Percentiles rank a stretch among this genome's conserved stretches.
phyloP scores from a whole-genome alignment of 2,113 vertebrate genomes.

The Philantomba maxwellii region DNA sequence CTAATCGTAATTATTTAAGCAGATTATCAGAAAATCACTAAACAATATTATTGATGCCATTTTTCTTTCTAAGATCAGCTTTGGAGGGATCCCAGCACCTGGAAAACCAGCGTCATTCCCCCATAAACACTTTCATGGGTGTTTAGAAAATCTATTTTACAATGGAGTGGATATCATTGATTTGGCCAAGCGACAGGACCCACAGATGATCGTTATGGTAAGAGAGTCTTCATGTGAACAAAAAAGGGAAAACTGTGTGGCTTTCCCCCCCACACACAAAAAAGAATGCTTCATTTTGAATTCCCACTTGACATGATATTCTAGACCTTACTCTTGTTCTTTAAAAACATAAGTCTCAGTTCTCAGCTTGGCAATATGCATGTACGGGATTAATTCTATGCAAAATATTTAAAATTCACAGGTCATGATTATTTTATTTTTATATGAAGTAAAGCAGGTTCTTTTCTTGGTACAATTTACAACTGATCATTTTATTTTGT shows the following conservation, averaged over 20 bases:
- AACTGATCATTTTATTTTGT: not conserved
- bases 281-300: not conserved
- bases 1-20: slow-evolving; percentile 45
- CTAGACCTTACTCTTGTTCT: not conserved
- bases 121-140: slow-evolving; percentile 88
- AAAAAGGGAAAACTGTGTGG: not conserved
- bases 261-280: not conserved
- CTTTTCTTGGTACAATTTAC: not conserved
- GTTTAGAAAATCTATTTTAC: slow-evolving; percentile 92
- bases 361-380: not conserved
- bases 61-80: slow-evolving; percentile 91
- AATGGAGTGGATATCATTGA: slow-evolving; percentile 88
- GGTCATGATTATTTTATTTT: not conserved
- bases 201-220: slow-evolving; percentile 85
- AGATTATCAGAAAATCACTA: slow-evolving; percentile 74
- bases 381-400: not conserved
- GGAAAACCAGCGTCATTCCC: slow-evolving; percentile 83
- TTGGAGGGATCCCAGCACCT: slow-evolving; percentile 87
- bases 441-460: not conserved
- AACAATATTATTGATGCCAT: slow-evolving; percentile 82
- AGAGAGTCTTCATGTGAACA: slow-evolving; percentile 52
- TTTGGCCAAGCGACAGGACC: slow-evolving; percentile 81
- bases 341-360: not conserved
- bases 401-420: not conserved
- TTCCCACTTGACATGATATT: not conserved